Evolutionary conservation across 2,797 vertebrate species (phyloP).

Genomic region (Hippocampus kuda): DNA sequence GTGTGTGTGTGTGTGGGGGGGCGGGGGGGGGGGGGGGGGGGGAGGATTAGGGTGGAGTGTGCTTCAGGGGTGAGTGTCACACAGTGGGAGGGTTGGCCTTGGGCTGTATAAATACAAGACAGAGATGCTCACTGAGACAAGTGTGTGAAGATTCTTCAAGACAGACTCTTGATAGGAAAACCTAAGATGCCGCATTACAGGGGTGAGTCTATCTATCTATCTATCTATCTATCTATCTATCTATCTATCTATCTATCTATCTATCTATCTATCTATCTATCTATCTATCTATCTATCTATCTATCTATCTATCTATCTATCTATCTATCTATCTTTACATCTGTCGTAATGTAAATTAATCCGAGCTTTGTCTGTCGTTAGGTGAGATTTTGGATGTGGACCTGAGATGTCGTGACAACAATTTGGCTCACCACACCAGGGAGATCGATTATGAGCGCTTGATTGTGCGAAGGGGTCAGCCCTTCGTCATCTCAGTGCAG

Average conservation of each 20-base stretch:
- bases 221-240: neutral
- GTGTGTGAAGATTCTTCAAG: conserved; percentile 4
- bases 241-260: conserved; percentile 7
- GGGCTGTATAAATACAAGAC: conserved; percentile 35
- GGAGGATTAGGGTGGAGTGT: neutral
- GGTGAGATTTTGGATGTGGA: conserved; percentile 50
- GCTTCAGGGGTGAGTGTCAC: conserved; percentile 29
- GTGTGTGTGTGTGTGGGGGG: no score
- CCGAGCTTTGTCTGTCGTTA: conserved; percentile 12
- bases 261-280: conserved; percentile 12
- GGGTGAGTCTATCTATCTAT: conserved; percentile 5
- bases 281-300: conserved; percentile 10
- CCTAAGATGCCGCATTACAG: neutral
- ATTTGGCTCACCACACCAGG: conserved; percentile 61
- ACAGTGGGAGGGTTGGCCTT: conserved; percentile 31
- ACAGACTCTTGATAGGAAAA: neutral
- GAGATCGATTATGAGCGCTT: conserved; percentile 62
- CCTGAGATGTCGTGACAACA: conserved; percentile 61
- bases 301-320: conserved; percentile 9
- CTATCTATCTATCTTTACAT: neutral
- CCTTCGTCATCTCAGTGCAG: conserved; percentile 59
- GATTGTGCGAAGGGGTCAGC: conserved; percentile 67
- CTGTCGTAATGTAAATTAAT: neutral
- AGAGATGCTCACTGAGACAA: conserved; percentile 12
- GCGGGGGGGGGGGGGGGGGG: no score